Evolutionary conservation across 2,113 vertebrate species (phyloP).

Genomic region (Hirundichthys speculiger): DNA sequence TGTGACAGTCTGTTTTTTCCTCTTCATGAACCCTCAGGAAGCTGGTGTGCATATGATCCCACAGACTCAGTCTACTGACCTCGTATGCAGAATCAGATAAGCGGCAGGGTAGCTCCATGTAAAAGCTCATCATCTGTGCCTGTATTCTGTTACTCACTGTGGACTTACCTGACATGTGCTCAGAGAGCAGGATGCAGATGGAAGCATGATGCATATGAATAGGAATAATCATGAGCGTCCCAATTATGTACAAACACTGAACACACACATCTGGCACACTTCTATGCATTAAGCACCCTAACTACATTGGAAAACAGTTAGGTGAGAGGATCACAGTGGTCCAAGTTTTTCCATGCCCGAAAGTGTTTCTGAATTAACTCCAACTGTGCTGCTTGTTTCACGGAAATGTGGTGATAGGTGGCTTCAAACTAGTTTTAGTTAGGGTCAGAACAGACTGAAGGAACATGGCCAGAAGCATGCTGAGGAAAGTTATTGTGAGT

Average conservation of each 20-base stretch:
- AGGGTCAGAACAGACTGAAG: conserved; percentile 16
- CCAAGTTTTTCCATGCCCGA: conserved; percentile 49
- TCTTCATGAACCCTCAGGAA: conserved; percentile 4
- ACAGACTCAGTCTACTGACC: conserved; percentile 8
- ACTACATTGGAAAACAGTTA: conserved; percentile 15
- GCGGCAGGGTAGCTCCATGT: conserved; percentile 40
- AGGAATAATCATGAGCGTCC: conserved; percentile 42
- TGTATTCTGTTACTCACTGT: conserved; percentile 70
- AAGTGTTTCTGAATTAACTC: conserved; percentile 29
- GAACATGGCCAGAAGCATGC: conserved; percentile 31
- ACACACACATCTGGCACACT: background rate
- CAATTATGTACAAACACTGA: conserved; percentile 19
- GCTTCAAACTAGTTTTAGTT: conserved; percentile 41
- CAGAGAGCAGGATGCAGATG: conserved; percentile 66
- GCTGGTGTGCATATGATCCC: conserved; percentile 16
- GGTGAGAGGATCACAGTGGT: conserved; percentile 3
- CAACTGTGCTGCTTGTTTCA: conserved; percentile 23
- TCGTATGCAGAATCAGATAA: conserved; percentile 50
- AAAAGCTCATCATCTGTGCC: conserved; percentile 69
- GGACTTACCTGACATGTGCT: conserved; percentile 69
- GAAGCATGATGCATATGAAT: conserved; percentile 53
- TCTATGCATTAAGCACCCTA: conserved; percentile 10
- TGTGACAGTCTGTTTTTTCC: conserved; percentile 29
- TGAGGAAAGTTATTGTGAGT: conserved; percentile 60
- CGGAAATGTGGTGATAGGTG: conserved; percentile 20